Percentiles rank a stretch among this genome's conserved stretches.
Evolutionary conservation across 2,888 invertebrate species (phyloP).

Genomic region (Tinea pellionella): DNA sequence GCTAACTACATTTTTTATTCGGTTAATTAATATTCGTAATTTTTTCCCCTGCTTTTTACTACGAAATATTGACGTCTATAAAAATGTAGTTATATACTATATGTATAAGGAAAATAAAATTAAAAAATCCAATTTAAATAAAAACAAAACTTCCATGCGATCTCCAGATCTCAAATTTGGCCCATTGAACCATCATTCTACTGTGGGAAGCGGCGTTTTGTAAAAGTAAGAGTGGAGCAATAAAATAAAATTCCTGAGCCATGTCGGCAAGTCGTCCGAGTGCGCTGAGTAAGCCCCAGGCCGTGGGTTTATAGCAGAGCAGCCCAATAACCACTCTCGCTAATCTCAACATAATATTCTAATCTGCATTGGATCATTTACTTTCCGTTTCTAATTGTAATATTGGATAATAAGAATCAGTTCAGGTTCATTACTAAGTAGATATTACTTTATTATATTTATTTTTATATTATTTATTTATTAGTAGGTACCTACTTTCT

Average conservation of each 20-base stretch:
- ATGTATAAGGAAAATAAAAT: not conserved
- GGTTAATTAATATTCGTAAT: no score
- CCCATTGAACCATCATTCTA: constrained; percentile 7
- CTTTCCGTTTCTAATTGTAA: not conserved
- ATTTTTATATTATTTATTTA: no score
- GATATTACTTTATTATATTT: no score
- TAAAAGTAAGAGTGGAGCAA: constrained; percentile 56
- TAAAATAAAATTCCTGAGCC: constrained; percentile 31
- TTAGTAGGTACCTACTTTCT: no score
- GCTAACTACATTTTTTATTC: no score
- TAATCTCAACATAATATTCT: not conserved
- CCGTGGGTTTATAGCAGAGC: not conserved
- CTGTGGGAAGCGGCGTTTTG: constrained; percentile 16
- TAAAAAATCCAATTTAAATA: not conserved
- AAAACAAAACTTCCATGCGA: not conserved
- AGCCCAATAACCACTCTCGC: constrained; percentile 13
- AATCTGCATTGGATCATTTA: not conserved
- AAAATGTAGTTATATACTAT: no score
- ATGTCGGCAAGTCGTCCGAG: constrained; percentile 4
- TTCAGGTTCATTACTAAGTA: no score
- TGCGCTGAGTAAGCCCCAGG: not conserved
- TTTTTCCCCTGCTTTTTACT: no score
- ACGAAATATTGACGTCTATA: no score
- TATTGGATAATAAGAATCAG: not conserved
- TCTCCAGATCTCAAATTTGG: not conserved